These are phyloP conservation scores for Dinocampus coccinellae DNA, from an alignment of 2,888 invertebrate species.

Conservation along the genomic window DNA sequence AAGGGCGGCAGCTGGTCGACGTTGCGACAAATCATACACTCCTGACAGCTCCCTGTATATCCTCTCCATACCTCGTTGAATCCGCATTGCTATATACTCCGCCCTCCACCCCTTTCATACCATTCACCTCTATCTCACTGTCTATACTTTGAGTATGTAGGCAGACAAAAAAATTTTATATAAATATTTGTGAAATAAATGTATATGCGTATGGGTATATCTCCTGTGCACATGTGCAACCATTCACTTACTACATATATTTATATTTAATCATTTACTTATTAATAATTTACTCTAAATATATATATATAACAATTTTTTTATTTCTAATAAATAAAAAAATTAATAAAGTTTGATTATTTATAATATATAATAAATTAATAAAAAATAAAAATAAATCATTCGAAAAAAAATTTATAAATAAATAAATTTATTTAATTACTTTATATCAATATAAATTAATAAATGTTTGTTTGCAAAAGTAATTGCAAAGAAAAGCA, in stretches of 20 bases:
- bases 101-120: conserved; percentile 27
- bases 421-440: no score
- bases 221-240: conserved; percentile 1
- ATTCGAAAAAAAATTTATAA: no score
- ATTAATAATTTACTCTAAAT: no score
- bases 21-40: conserved; percentile 64
- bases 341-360: no score
- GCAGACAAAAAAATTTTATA: not conserved
- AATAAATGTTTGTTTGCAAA: no score
- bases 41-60: conserved; percentile 51
- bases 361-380: no score
- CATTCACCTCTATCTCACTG: not conserved
- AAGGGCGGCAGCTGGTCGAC: conserved; percentile 62
- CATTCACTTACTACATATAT: not conserved
- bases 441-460: no score
- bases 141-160: not conserved
- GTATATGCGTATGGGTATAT: not conserved
- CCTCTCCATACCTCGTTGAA: conserved; percentile 40
- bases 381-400: no score
- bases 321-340: no score
- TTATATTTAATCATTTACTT: no score
- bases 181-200: not conserved
- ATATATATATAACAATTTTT: no score
- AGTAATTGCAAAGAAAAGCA: conserved; percentile 15
- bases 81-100: conserved; percentile 35